Base-by-base conservation (phyloP, 2,797 vertebrate species). In the Cetoscarus ocellatus region DNA sequence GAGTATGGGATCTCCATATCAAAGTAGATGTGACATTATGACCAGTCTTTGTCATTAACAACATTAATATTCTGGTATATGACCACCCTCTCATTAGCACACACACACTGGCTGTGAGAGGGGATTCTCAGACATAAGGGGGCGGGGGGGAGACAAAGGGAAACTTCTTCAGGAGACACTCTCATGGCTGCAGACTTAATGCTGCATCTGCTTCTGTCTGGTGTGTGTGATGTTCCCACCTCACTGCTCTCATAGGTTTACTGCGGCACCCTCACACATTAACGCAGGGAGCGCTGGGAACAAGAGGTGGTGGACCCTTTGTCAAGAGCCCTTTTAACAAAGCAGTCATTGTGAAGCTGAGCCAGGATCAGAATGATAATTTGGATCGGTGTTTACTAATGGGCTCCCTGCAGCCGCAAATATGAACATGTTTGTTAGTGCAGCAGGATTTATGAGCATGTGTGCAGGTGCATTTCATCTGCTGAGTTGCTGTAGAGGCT, bases 161-260 rank as follows among this genome's bases (percentile, higher is more conserved):
- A 89, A 93, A 93, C 92, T 96, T 96, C 94, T 96, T 92, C 94
- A 81, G 80, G 82, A 91, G 91, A 93, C 92, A 92, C 93, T 93
- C 90, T 94, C 89, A 92, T 80, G 94, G 94, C 95, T 96, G 96
- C 94, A 93, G 94, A 85, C 90, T 94, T 96, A 96, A 97, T 97
- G 95, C 95, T 95, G 95, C 97, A 97, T 97, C 96, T 98, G 97
- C 95, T 94, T 94, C 94, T 94, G 95, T 97, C 93, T 94, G 84
- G 89, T 88, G 81, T 82, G 80, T 78, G 71, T 50, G 77, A 86
- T 67, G 77, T 87, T 93, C 87, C 91, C 90, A 90, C 85, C 89
- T 88, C 88, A 68, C 57, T 27, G 27, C 27, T 27, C 27, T 27
- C 27, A 27, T 27, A 27, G 27, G 27, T 27, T 27, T 27, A 27